Evolutionary conservation across 2,888 invertebrate genomes (phyloP).

Genomic region (Leistus spinibarbis): DNA sequence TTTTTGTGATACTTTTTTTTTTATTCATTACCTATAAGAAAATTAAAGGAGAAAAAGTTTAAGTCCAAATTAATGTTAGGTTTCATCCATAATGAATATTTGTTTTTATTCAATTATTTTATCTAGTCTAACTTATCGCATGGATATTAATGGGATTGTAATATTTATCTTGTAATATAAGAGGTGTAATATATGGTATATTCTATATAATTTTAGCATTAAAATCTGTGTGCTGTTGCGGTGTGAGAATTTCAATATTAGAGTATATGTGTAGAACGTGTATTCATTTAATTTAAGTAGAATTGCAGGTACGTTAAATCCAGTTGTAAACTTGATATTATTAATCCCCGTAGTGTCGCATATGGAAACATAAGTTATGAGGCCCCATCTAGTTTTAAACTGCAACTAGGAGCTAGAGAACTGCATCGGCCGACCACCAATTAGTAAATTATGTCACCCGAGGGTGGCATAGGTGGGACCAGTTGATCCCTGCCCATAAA

Average conservation of each 20-base stretch:
- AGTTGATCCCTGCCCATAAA: conserved; percentile 4
- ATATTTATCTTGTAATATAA: too few species aligned
- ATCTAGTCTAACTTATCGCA: too few species aligned
- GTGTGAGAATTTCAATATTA: not conserved
- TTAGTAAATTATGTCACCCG: conserved; percentile 38
- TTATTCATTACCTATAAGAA: too few species aligned
- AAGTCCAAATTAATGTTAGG: too few species aligned
- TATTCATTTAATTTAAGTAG: not conserved
- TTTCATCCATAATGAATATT: too few species aligned
- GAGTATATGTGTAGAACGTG: not conserved
- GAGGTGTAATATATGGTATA: too few species aligned
- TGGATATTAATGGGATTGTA: too few species aligned
- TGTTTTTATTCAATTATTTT: too few species aligned
- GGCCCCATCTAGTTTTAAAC: conserved; percentile 22
- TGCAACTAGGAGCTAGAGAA: conserved; percentile 22
- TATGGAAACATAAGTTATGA: conserved; percentile 33
- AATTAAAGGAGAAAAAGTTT: too few species aligned
- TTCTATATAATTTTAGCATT: too few species aligned
- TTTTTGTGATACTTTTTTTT: too few species aligned
- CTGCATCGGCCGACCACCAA: conserved; percentile 34
- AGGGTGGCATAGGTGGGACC: conserved; percentile 11
- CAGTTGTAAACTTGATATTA: conserved; percentile 22
- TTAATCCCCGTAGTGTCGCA: conserved; percentile 24
- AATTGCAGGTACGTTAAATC: conserved; percentile 23
- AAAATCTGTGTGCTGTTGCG: too few species aligned